Evolutionary conservation across 2,888 invertebrate species (phyloP), one percentile per base, ranked within the genome.

Genomic region (Cotesia congregata): DNA sequence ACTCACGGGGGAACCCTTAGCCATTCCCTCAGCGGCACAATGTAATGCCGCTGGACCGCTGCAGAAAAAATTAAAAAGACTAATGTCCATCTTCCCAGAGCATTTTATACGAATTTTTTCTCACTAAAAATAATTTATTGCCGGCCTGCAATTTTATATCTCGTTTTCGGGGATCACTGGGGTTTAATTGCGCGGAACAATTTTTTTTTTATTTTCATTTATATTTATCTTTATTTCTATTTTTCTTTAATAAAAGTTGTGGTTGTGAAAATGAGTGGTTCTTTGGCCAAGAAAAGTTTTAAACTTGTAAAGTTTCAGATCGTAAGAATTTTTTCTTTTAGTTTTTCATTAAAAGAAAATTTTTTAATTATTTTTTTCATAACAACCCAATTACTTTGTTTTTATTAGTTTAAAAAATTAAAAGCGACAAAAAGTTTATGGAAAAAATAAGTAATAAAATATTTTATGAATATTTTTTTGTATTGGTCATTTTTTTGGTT

Each of bases 231-330:
- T 15, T 68, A 6, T 41, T 41, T 41, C 50, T 68, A 17, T 39
- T 39, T 61, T 71, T 71, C 38, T 39, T 15, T 71, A 71, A 71
- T 71, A 15, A 15, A 39, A 71, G 71, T 62, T 61, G 71, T 30
- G 15, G 62, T 61, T 62, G 60, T 71, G 65, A 65, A 38, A 65
- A 65, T 65, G 65, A 65, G 65, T 65, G 65, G 65, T 17, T 65
- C 15, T 50, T 5, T 5, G 40, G 62, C 62, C 15, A 12, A 64
- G n/a, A 65, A 72, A 72, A 65, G 72, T 72, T 72, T 72, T 5
- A 30, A 65, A 38, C 38, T 20, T 65, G 12, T 30, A 65, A 38
- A 30, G 6, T 65, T 30, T 38, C 20, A 6, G 65, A 20, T 30
- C 65, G 9, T 65, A 30, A 65, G 38, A 65, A 65, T 12, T 65